Base-by-base conservation (phyloP, 2,797 vertebrate species). In the Remorina albescens region DNA sequence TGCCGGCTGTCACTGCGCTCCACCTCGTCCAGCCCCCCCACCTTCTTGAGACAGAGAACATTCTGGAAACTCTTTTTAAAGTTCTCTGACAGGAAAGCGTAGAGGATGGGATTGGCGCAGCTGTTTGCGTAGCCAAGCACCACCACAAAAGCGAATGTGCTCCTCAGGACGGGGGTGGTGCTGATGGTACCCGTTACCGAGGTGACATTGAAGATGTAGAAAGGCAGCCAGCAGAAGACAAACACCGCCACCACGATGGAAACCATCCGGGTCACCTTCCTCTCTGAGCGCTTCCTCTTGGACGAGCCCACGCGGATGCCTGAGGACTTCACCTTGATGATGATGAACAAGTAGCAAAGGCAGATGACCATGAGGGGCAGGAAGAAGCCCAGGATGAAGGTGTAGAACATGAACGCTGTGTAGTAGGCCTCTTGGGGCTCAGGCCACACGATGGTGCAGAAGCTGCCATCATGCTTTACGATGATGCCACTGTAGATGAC, bases 1-100 rank as follows among this genome's bases (percentile, higher is more conserved):
- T 97, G 96, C 73, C 96, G 95, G 91, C 97, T 99, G 84, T 99
- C 96, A 5, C 96, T 98, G 68, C 95, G 93, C 36, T 98, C 97
- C 0, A 87, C 94, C 64, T 97, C 96, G 0, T 98, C 97, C 81
- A 97, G 91, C 54, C 96, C 95, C 0, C 96, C 93, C 37, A 95
- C 95, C 92, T 96, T 97, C 84, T 96, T 94, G 74, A 98, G 90
- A 86, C 97, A 98, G 49, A 99, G 94, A 13, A 98, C 97, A 5
- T 99, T 99, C 94, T 98, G 96, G 92, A 99, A 99, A 87, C 98
- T 99, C 93, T 99, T 99, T 92, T 97, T 98, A 92, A 98, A 99
- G 94, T 99, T 99, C 90, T 99, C 97, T 0, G 97, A 99, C 80
- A 99, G 91, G 91, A 99, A 99, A 71, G 98, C 98, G 0, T 99